phyloP scores from a whole-genome alignment of 2,888 invertebrate genomes.

The Abrostola tripartita region DNA sequence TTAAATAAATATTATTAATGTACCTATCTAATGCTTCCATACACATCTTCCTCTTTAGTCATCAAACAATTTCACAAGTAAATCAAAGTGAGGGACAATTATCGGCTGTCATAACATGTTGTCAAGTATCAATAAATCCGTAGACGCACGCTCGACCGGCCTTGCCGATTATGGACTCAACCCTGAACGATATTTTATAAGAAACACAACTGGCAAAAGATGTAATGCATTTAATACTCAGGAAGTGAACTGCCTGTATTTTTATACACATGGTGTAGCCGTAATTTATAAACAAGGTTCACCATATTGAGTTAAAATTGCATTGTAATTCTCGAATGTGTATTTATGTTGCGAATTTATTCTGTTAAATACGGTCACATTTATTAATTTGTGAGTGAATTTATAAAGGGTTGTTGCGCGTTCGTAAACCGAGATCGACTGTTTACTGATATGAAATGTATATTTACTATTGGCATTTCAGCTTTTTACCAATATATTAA shows the following conservation, averaged over 20 bases:
- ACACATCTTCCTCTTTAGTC: no score
- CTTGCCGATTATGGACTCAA: constrained; percentile 32
- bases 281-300: constrained; percentile 16
- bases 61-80: no score
- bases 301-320: not conserved
- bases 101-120: constrained; percentile 33
- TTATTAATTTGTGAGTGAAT: not conserved
- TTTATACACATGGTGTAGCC: constrained; percentile 10
- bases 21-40: no score
- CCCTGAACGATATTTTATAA: constrained; percentile 44
- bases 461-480: no score
- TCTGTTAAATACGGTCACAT: not conserved
- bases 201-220: constrained; percentile 22
- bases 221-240: constrained; percentile 12
- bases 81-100: constrained; percentile 16
- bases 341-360: constrained; percentile 9
- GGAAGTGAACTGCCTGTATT: constrained; percentile 30
- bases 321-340: not conserved
- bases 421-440: no score
- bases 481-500: no score
- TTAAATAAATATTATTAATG: no score
- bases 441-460: no score
- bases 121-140: constrained; percentile 36
- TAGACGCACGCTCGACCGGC: constrained; percentile 25
- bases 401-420: no score